A percentile compares a stretch with the other conserved stretches of the same genome.
Evolutionary conservation across 2,888 invertebrate species (phyloP).

Genomic region (Eupeodes luniger): DNA sequence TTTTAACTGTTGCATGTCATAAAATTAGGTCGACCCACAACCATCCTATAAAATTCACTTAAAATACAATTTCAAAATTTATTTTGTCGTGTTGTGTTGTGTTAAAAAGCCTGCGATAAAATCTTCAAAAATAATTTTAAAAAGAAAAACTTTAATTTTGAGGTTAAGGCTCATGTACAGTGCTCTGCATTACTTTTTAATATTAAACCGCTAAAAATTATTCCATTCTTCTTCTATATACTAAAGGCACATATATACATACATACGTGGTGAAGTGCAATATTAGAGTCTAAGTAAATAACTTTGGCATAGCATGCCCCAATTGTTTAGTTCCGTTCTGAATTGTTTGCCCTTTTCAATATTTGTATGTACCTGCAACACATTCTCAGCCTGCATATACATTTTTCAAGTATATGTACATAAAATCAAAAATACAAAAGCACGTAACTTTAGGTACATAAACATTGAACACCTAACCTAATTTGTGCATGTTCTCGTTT

Average conservation of each 20-base stretch:
- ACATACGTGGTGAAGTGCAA: neutral
- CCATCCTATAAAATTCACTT: neutral
- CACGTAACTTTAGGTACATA: neutral
- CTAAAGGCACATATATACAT: too few relatives aligned
- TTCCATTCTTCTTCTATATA: neutral
- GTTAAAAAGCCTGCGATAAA: neutral
- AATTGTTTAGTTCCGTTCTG: constrained; percentile 56
- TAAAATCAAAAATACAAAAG: neutral
- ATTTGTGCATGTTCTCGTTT: constrained; percentile 31
- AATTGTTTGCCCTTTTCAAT: constrained; percentile 18
- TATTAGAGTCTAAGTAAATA: neutral
- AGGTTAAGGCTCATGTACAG: constrained; percentile 50
- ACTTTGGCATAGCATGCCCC: constrained; percentile 47
- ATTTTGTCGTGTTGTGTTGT: neutral
- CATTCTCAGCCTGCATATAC: too few relatives aligned
- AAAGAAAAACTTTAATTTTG: constrained; percentile 49
- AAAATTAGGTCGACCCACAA: too few relatives aligned
- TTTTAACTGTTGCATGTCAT: too few relatives aligned
- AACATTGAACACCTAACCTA: constrained; percentile 37
- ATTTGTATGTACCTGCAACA: neutral
- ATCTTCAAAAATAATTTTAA: neutral
- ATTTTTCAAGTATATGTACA: neutral
- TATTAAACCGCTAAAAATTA: constrained; percentile 11
- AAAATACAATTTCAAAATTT: constrained; percentile 1
- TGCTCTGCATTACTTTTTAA: constrained; percentile 22